phyloP scores from a whole-genome alignment of 2,113 vertebrate species.

The Oryzias javanicus region DNA sequence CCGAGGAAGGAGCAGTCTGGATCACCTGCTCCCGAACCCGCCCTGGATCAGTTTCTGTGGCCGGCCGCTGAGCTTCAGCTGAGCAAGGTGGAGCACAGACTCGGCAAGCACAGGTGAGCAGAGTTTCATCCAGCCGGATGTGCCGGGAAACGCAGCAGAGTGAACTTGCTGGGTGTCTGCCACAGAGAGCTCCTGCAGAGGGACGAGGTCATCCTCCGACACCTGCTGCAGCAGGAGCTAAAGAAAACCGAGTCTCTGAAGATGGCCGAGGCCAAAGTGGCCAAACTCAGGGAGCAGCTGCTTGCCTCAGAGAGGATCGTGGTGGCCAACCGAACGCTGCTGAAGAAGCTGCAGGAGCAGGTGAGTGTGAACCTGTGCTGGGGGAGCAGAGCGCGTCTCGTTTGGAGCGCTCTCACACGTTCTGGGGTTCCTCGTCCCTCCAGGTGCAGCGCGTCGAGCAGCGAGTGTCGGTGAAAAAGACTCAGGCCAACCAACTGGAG shows the following conservation, averaged over 20 bases:
- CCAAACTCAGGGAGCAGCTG: constrained; percentile 89
- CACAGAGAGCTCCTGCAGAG: constrained; percentile 85
- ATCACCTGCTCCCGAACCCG: constrained; percentile 75
- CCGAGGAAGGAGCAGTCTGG: constrained; percentile 78
- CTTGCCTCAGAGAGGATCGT: constrained; percentile 90
- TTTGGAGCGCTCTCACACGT: not conserved
- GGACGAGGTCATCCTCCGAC: constrained; percentile 88
- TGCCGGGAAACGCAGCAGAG: not conserved
- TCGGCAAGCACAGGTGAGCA: constrained; percentile 85
- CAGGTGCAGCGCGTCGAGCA: constrained; percentile 92
- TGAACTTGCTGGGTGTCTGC: not conserved
- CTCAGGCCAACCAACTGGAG: constrained; percentile 79
- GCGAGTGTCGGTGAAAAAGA: constrained; percentile 87
- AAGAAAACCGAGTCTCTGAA: constrained; percentile 91
- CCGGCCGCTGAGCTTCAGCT: constrained; percentile 75
- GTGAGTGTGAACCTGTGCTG: constrained; percentile 52
- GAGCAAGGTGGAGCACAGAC: constrained; percentile 82
- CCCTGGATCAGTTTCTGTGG: constrained; percentile 73
- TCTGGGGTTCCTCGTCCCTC: not conserved
- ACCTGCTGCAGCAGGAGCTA: constrained; percentile 88
- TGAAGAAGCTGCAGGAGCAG: constrained; percentile 95
- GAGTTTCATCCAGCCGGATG: not conserved
- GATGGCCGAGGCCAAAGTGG: constrained; percentile 87
- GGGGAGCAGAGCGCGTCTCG: too few relatives aligned
- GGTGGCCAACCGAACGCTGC: constrained; percentile 84